Base-by-base conservation (phyloP, 2,888 invertebrate species). In the Pseudococcus longispinus region DNA sequence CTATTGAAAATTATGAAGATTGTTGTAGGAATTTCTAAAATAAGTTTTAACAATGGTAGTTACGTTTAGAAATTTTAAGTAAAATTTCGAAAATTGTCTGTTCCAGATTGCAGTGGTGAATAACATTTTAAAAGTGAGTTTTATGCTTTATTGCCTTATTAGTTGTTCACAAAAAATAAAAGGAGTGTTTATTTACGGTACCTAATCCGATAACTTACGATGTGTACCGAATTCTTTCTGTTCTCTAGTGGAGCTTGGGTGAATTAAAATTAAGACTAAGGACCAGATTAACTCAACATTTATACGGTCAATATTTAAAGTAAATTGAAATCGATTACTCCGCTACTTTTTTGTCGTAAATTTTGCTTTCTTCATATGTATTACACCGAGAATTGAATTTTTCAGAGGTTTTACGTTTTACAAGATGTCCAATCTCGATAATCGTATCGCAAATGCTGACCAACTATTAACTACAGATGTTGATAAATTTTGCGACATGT, bases 401-500 rank as follows among this genome's bases (percentile, higher is more conserved):
- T 84, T 29, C 88, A 96, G 96, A 90, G 96, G 97, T 85, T 97
- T 96, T 91, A 98, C 98, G 3, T 99, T 97, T 91, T 99, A 99
- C 92, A 96, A 98, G 92, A 97, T 99, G 93, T 95, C 95, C 88
- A 98, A 98, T 91, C 92, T 98, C 89, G 98, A 99, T 91, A 97
- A 96, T 90, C 93, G 98, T 90, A 97, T 98, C 91, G 93, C 97
- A 15, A 99, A 99, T 92, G 96, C 97, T 0, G 99, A 99, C 91
- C 98, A 99, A 91, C 44, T 99, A 83, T 92, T 99, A 87, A 98
- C 98, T 0, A 97, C 96, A 0, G 99, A 99, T 90, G 96, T 99
- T 1, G 99, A 99, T 91, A 97, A 97, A 91, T 98, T 99, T 92
- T 98, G 98, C 91, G 97, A 97, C 89, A 96, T 97, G 87, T 95